Evolutionary conservation across 2,797 vertebrate genomes (phyloP), one percentile per base, ranked within the genome.

Genomic region (Diglossa cyanea): DNA sequence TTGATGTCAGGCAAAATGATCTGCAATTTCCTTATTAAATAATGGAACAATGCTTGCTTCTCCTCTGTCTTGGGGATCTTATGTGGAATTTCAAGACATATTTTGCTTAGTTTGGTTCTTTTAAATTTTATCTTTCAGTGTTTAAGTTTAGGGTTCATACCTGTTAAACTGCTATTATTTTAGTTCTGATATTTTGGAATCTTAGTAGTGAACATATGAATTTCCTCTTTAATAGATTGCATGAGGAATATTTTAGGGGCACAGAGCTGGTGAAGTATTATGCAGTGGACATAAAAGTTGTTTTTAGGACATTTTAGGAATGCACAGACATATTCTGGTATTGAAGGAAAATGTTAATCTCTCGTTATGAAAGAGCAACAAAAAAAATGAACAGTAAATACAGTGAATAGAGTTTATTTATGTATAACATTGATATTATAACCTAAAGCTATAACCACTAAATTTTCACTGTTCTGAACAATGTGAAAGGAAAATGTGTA

Each of bases 11-110:
- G 86, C 84, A 92, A 92, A 95, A 95, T 85, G 67, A 67, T 65
- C 86, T 93, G 87, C 58, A 89, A 71, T 95, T 96, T 95, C 93
- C 95, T 96, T 94, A 95, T 96, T 97, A 93, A 94, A 85, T 95
- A 93, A 94, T 76, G 45, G 68, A 88, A 75, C 88, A 93, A 71
- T 77, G 83, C 60, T 94, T 71, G 42, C 65, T 82, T 85, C 37
- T 95, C 48, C n/a, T 86, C 66, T 72, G 80, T 71, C 80, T 95
- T 89, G 1, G 1, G 54, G 31, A 93, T 65, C 66, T 86, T 31
- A 5, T 2, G 11, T 67, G n/a, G 71, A 44, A 79, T 93, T 92
- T 95, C 78, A 65, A 82, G 77, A 53, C 13, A 18, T 39, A 10
- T 72, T 92, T 90, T 89, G 83, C 63, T 82, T 86, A 23, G 18